Conservation (phyloP, 2,888 invertebrate genomes). For the Nomada hirtipes region DNA sequence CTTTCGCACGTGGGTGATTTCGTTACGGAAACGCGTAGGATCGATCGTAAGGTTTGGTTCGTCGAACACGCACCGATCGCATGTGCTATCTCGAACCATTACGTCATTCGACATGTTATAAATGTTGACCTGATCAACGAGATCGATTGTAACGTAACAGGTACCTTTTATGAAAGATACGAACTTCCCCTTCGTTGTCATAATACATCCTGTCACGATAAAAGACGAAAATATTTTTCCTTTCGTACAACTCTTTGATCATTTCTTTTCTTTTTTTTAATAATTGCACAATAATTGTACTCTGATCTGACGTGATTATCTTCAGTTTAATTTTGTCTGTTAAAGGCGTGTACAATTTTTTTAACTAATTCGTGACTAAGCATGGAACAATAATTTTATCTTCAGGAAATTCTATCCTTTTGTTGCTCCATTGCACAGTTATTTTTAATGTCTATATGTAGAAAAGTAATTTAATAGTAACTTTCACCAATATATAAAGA, state of each 20-base stretch:
- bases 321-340: too few species aligned
- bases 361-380: too few species aligned
- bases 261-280: not conserved
- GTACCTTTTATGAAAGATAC: constrained; percentile 24
- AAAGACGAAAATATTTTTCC: not conserved
- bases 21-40: constrained; percentile 53
- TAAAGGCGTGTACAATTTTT: too few species aligned
- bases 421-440: too few species aligned
- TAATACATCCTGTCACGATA: not conserved
- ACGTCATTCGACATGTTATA: constrained; percentile 41
- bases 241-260: not conserved
- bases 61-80: constrained; percentile 32
- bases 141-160: constrained; percentile 36
- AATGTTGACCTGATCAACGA: constrained; percentile 26
- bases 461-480: too few species aligned
- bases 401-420: too few species aligned
- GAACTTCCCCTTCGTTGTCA: constrained; percentile 29
- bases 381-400: too few species aligned
- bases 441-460: too few species aligned
- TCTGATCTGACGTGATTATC: too few species aligned
- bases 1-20: constrained; percentile 52
- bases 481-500: too few species aligned
- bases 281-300: not conserved
- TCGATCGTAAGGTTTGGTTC: constrained; percentile 18
- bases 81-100: constrained; percentile 33